Percentiles rank a stretch among this genome's conserved stretches.
phyloP scores from a whole-genome alignment of 2,888 invertebrate species.

The Kuschelorhynchus macadamiae region DNA sequence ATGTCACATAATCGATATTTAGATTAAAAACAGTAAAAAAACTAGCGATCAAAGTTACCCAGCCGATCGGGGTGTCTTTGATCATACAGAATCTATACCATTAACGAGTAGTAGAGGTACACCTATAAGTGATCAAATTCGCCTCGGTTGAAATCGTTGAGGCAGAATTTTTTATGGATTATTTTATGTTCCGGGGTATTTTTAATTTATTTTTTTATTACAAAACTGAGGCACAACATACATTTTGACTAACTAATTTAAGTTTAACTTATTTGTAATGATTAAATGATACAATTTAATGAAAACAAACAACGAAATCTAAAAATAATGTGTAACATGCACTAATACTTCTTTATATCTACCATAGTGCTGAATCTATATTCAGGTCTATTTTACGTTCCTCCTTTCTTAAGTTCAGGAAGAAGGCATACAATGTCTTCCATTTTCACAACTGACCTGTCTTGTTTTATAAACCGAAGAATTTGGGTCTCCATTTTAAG shows the following conservation, averaged over 20 bases:
- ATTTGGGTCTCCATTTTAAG: slow-evolving; percentile 5
- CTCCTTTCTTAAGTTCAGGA: slow-evolving; percentile 2
- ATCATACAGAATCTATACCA: slow-evolving; percentile 2
- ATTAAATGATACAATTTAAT: slow-evolving; percentile 9
- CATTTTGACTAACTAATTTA: slow-evolving; percentile 10
- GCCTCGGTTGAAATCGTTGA: slow-evolving; percentile 2
- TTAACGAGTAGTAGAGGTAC: slow-evolving; percentile 9
- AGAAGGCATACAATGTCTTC: slow-evolving; percentile 9
- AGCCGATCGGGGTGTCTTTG: no score
- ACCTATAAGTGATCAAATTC: slow-evolving; percentile 1
- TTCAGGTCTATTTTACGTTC: slow-evolving; percentile 12
- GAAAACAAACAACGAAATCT: slow-evolving; percentile 8
- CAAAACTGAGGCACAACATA: slow-evolving; percentile 7
- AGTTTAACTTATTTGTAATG: slow-evolving; percentile 4
- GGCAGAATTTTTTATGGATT: background rate
- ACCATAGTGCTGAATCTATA: slow-evolving; percentile 7
- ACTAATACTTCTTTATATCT: slow-evolving; percentile 8
- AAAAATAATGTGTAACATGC: slow-evolving; percentile 12
- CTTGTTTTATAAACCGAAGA: background rate
- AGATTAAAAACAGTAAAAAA: no score
- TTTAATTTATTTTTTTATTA: slow-evolving; percentile 4
- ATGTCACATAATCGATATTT: no score
- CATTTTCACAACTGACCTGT: slow-evolving; percentile 9
- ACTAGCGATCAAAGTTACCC: no score
- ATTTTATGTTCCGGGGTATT: slow-evolving; percentile 2